A percentile compares a stretch with the other conserved stretches of the same genome.
phyloP scores from a whole-genome alignment of 2,113 vertebrate species.

The Girardinichthys multiradiatus region DNA sequence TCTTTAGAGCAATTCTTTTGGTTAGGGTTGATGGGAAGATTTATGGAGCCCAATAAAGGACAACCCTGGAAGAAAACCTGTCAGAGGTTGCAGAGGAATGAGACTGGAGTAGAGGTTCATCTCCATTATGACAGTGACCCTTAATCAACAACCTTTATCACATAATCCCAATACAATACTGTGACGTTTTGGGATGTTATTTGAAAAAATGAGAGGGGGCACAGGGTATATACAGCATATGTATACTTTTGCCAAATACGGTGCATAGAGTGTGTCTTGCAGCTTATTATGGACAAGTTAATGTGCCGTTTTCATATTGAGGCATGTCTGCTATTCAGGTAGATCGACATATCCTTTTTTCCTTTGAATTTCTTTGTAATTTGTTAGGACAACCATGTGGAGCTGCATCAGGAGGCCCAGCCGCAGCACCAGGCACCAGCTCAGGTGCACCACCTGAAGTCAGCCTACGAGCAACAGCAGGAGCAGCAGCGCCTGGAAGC shows the following conservation, averaged over 20 bases:
- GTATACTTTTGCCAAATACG: no score
- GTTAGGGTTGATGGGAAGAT: no score
- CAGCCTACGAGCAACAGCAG: constrained; percentile 87
- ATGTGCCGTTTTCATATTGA: neutral
- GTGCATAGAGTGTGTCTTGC: neutral
- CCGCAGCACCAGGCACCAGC: constrained; percentile 30
- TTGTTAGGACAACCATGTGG: constrained; percentile 39
- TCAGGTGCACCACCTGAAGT: constrained; percentile 58
- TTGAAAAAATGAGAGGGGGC: neutral
- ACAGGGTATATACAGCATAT: neutral
- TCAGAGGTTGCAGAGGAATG: no score
- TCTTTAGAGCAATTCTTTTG: no score
- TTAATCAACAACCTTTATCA: neutral
- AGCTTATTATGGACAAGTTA: neutral
- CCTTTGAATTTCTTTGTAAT: neutral
- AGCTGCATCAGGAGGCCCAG: constrained; percentile 28
- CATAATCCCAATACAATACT: neutral
- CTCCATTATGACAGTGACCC: neutral
- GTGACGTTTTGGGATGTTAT: neutral
- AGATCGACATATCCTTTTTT: neutral
- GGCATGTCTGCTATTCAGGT: neutral
- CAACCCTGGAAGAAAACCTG: no score
- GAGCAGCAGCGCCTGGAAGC: constrained; percentile 88
- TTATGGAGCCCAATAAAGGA: no score
- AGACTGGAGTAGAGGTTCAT: neutral